These are phyloP conservation scores for Micromussa lordhowensis DNA, from an alignment of 92 coral and sea anemone genomes.

Conservation along the genomic window DNA sequence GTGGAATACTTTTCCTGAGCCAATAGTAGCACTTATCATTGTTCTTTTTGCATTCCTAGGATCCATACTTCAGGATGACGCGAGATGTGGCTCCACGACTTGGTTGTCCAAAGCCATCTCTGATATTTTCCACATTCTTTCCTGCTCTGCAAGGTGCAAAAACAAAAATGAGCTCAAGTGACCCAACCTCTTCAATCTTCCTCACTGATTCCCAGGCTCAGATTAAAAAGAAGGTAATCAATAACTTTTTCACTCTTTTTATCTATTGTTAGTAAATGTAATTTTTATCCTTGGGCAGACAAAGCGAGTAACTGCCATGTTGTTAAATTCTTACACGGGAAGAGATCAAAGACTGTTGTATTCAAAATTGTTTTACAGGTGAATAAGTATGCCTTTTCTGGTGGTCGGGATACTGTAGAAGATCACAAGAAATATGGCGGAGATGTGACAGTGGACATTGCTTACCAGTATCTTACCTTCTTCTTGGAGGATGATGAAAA, in stretches of 20 bases:
- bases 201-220: slow-evolving; percentile 94
- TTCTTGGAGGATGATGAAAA: slow-evolving; percentile 96
- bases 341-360: not conserved
- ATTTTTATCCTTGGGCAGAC: not conserved
- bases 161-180: slow-evolving; percentile 99
- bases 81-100: slow-evolving; percentile 98
- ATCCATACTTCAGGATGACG: slow-evolving; percentile 98
- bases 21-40: too few species aligned
- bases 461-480: slow-evolving; percentile 94
- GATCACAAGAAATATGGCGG: slow-evolving; percentile 94
- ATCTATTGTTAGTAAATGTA: not conserved
- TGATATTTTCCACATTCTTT: slow-evolving; percentile 96
- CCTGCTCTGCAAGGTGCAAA: slow-evolving; percentile 99
- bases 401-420: slow-evolving; percentile 94
- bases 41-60: slow-evolving; percentile 50
- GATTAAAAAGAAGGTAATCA: slow-evolving; percentile 92
- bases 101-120: slow-evolving; percentile 95
- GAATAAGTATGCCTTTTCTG: slow-evolving; percentile 98
- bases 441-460: slow-evolving; percentile 89
- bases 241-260: too few species aligned
- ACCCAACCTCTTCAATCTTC: slow-evolving; percentile 96
- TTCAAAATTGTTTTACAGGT: slow-evolving; percentile 53
- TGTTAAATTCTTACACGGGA: not conserved
- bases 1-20: too few species aligned
- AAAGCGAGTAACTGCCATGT: not conserved